Evolutionary conservation across 2,888 invertebrate genomes (phyloP), one percentile per base, ranked within the genome.

Genomic region (Encarsia formosa): DNA sequence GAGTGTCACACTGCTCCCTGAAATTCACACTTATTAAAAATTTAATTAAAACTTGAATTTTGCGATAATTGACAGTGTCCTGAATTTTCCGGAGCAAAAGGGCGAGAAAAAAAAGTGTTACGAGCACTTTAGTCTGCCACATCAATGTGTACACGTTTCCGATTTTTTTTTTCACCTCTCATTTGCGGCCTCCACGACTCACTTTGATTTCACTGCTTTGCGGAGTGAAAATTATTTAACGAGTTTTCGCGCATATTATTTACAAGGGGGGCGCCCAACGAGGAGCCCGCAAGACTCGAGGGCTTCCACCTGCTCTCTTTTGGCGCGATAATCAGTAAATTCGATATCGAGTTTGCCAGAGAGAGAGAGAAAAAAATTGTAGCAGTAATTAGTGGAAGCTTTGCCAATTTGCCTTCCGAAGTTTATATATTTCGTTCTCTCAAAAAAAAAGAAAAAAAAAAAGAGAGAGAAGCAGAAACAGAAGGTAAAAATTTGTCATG

Each of bases 121-220:
- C 6, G 11, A 26, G 39, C 43, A 18, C 31, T 3, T 19, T 5
- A 32, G 24, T 26, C 26, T 26, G 6, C 26, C 6, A 35, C 35
- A 29, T 48, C 43, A 61, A 60, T 51, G 57, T 49, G 18, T 29
- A 24, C 20, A 18, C 15, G 56, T 62, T 64, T 61, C 53, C 59
- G 50, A 59, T 64, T 59, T 61, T 63, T 63, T 64, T 60, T 59
- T 54, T 56, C 52, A 43, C 18, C 47, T 39, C 47, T 20, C 44
- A 23, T 23, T 5, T 19, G 8, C 19, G 19, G 23, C 41, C 37
- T 11, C 34, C 18, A n/a, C 41, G 32, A 31, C 47, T 49, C 24
- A 46, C 42, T 49, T 54, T 45, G 45, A 49, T 41, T 54, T 46
- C 35, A 35, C 13, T 42, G 26, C 45, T 46, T 54, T 48, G 40